These are phyloP conservation scores for Colletes gigas DNA, from an alignment of 1,140 invertebrate species.

Conservation along the genomic window DNA sequence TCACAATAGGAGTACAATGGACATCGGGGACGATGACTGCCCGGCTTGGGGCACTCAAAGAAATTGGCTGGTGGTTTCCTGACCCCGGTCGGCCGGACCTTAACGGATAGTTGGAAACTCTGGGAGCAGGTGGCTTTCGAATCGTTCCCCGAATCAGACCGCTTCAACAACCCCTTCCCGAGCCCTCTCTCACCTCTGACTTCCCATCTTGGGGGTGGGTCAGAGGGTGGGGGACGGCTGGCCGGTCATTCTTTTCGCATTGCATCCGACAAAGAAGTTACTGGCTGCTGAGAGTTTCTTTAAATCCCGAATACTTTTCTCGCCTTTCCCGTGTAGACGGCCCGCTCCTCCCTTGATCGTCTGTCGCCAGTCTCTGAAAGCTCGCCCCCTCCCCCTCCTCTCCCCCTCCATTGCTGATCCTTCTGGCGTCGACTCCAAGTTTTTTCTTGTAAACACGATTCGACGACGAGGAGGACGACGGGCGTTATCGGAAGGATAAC, in stretches of 20 bases:
- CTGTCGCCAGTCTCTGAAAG: constrained; percentile 29
- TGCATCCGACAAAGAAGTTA: constrained; percentile 60
- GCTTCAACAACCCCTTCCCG: constrained; percentile 44
- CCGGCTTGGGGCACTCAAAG: constrained; percentile 75
- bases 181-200: constrained; percentile 34
- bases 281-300: constrained; percentile 48
- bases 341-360: constrained; percentile 39
- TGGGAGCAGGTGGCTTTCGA: constrained; percentile 66
- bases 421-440: constrained; percentile 29
- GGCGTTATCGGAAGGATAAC: constrained; percentile 46
- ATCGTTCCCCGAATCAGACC: constrained; percentile 55
- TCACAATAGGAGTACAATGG: constrained; percentile 74
- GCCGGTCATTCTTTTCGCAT: constrained; percentile 65
- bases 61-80: constrained; percentile 76
- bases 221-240: background rate
- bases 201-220: constrained; percentile 27
- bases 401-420: constrained; percentile 31
- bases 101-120: constrained; percentile 71
- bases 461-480: constrained; percentile 5
- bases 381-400: background rate
- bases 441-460: constrained; percentile 59
- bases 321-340: constrained; percentile 19
- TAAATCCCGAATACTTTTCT: constrained; percentile 65
- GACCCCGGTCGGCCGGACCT: constrained; percentile 67
- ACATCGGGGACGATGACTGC: constrained; percentile 64